Percentiles rank a stretch among this genome's conserved stretches.
phyloP scores from a whole-genome alignment of 2,888 invertebrate species.

The Octodonta nipae region DNA sequence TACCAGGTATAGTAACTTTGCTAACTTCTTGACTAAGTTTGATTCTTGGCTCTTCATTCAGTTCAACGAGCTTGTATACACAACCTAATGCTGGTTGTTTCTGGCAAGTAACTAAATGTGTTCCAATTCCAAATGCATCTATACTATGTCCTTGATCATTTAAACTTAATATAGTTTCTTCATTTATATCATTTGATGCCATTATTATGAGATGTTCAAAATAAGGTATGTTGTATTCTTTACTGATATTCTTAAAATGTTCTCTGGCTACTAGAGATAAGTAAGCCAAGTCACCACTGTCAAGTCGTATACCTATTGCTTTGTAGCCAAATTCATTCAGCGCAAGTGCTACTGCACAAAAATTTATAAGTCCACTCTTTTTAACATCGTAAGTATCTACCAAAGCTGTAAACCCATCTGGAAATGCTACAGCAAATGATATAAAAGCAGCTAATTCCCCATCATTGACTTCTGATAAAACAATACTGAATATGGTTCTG shows the following conservation, averaged over 20 bases:
- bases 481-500: constrained; percentile 56
- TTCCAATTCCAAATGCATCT: constrained; percentile 62
- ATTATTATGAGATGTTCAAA: constrained; percentile 80
- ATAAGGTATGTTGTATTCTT: constrained; percentile 64
- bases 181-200: constrained; percentile 96
- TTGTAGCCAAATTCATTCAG: constrained; percentile 78
- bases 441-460: constrained; percentile 92
- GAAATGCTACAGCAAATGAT: constrained; percentile 88
- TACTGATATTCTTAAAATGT: constrained; percentile 64
- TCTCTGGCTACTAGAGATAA: constrained; percentile 74
- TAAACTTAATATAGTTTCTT: constrained; percentile 90
- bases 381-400: constrained; percentile 98
- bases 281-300: constrained; percentile 94
- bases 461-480: constrained; percentile 75
- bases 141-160: constrained; percentile 95
- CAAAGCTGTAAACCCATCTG: constrained; percentile 82
- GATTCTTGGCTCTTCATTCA: constrained; percentile 78
- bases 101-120: constrained; percentile 96
- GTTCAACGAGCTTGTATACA: constrained; percentile 92
- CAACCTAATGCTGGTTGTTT: constrained; percentile 94
- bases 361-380: constrained; percentile 91
- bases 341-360: constrained; percentile 87
- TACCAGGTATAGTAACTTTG: constrained; percentile 94
- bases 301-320: constrained; percentile 83
- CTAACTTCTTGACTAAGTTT: constrained; percentile 94